These are phyloP conservation scores for Microdon myrmicae DNA, from an alignment of 2,888 invertebrate genomes.

Conservation along the genomic window DNA sequence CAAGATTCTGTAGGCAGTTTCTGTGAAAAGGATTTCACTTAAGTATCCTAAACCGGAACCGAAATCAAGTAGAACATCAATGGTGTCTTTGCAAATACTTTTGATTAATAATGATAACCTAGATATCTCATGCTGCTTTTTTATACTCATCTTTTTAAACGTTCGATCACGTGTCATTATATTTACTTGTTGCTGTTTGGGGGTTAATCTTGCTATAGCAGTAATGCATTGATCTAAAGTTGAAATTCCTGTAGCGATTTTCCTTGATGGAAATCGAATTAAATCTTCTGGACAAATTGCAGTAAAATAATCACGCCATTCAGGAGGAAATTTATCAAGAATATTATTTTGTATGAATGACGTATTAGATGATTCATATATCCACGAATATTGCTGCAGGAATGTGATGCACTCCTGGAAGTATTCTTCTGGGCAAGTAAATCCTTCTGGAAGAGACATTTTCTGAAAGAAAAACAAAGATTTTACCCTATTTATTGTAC, in stretches of 20 bases:
- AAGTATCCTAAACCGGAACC: constrained; percentile 83
- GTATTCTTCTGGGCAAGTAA: constrained; percentile 65
- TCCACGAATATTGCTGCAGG: constrained; percentile 71
- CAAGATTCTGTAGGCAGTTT: constrained; percentile 70
- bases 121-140: constrained; percentile 79
- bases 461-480: constrained; percentile 24
- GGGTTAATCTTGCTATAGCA: constrained; percentile 54
- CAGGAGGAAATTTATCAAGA: constrained; percentile 70
- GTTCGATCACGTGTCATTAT: constrained; percentile 46
- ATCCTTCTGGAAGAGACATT: constrained; percentile 64
- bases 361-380: constrained; percentile 75
- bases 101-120: constrained; percentile 70
- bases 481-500: no score
- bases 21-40: constrained; percentile 73
- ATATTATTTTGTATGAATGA: constrained; percentile 71
- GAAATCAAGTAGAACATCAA: constrained; percentile 74
- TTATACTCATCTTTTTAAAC: constrained; percentile 68
- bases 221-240: constrained; percentile 65
- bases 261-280: constrained; percentile 66
- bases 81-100: constrained; percentile 57
- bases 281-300: constrained; percentile 66
- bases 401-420: constrained; percentile 71
- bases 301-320: constrained; percentile 68
- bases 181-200: constrained; percentile 16
- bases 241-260: constrained; percentile 54